Conservation (phyloP, 2,888 invertebrate genomes). For the Sphaerophoria taeniata region DNA sequence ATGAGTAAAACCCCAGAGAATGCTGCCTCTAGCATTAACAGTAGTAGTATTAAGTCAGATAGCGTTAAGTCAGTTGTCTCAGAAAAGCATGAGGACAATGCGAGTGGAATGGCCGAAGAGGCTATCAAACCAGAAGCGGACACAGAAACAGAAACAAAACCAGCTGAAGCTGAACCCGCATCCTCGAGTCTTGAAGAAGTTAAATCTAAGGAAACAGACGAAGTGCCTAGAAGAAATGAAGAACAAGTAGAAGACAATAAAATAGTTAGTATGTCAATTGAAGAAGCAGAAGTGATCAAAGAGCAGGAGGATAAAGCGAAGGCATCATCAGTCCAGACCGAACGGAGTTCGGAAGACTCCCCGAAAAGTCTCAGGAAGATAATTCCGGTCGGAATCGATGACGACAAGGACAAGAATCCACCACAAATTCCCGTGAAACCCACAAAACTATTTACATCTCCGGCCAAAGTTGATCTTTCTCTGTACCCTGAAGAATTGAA, state of each 20-base stretch:
- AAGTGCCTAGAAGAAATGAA: conserved; percentile 72
- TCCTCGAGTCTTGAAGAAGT: conserved; percentile 37
- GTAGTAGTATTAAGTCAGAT: conserved; percentile 70
- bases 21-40: conserved; percentile 59
- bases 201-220: conserved; percentile 52
- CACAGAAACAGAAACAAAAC: neutral
- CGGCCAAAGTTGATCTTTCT: conserved; percentile 66
- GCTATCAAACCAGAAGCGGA: neutral
- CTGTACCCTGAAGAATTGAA: conserved; percentile 91
- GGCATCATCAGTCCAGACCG: conserved; percentile 19
- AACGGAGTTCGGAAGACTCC: conserved; percentile 11
- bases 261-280: conserved; percentile 45
- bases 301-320: conserved; percentile 15
- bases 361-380: conserved; percentile 30
- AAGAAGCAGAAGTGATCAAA: conserved; percentile 31
- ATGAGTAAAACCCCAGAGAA: conserved; percentile 65
- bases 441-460: conserved; percentile 53
- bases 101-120: conserved; percentile 30
- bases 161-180: conserved; percentile 13
- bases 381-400: conserved; percentile 58
- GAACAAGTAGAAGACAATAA: conserved; percentile 41
- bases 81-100: conserved; percentile 46
- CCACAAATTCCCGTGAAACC: conserved; percentile 36
- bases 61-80: conserved; percentile 51
- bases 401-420: conserved; percentile 26